Evolutionary conservation across 2,113 vertebrate genomes (phyloP).

Genomic region (Pardalotus punctatus): DNA sequence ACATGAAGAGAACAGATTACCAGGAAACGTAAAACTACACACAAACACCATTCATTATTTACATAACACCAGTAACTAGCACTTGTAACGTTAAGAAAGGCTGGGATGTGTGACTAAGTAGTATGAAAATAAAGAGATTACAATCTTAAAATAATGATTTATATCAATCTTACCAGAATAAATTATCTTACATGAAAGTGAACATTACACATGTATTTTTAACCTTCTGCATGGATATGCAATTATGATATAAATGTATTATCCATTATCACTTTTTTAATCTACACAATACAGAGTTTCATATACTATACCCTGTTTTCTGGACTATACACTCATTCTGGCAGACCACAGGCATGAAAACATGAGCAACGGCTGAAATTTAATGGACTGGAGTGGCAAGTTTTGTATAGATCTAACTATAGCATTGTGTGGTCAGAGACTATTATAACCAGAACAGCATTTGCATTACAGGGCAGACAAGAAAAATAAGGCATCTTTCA

Average conservation of each 20-base stretch:
- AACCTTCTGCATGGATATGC: neutral
- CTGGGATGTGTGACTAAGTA: neutral
- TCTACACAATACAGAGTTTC: neutral
- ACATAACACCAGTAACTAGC: neutral
- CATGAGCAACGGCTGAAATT: neutral
- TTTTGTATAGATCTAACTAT: neutral
- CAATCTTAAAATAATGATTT: neutral
- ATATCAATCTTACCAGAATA: neutral
- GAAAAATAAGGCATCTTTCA: neutral
- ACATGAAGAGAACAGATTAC: neutral
- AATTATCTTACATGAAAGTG: neutral
- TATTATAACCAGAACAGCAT: neutral
- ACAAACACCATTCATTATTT: neutral
- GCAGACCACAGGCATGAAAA: neutral
- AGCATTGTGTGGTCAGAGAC: neutral
- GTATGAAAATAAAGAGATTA: neutral
- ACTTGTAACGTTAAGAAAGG: neutral
- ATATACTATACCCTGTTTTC: neutral
- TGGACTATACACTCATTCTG: neutral
- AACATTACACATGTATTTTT: neutral
- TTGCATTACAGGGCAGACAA: neutral
- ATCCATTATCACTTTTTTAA: neutral
- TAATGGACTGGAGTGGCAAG: neutral
- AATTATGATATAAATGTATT: neutral
- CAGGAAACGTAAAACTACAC: neutral